A percentile compares a stretch with the other conserved stretches of the same genome.
Conservation (phyloP, 2,797 vertebrate species). For the Pygocentrus nattereri region DNA sequence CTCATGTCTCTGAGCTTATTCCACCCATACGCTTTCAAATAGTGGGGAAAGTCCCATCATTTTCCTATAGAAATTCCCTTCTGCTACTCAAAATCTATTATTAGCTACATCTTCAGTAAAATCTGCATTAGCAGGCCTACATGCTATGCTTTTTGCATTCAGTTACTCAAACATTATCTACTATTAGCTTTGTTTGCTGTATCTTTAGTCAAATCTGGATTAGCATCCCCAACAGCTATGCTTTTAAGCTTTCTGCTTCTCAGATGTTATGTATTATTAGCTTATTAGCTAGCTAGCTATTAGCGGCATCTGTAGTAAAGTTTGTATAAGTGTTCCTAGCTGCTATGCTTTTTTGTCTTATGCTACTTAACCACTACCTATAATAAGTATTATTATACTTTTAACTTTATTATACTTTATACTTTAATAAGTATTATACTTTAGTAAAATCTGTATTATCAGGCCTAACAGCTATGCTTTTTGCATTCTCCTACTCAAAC, state of each 20-base stretch:
- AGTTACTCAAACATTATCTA: conserved; percentile 21
- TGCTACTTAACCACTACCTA: conserved; percentile 19
- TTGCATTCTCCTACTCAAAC: too few species aligned
- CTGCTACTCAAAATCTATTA: conserved; percentile 33
- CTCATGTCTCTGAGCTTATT: conserved; percentile 51
- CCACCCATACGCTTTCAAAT: conserved; percentile 45
- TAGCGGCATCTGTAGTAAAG: neutral
- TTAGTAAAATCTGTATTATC: conserved; percentile 16
- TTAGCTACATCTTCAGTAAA: conserved; percentile 31
- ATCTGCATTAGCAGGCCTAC: conserved; percentile 13
- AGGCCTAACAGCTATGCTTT: neutral
- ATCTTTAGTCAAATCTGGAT: conserved; percentile 29
- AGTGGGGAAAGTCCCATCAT: conserved; percentile 55
- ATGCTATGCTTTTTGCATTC: neutral
- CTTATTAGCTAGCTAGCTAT: too few species aligned
- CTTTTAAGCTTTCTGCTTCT: neutral
- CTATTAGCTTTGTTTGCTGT: conserved; percentile 27
- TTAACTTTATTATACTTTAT: too few species aligned
- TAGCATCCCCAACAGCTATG: neutral
- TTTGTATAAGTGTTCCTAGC: neutral
- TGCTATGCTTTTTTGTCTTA: neutral
- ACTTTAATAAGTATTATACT: conserved; percentile 38
- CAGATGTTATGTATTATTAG: conserved; percentile 28
- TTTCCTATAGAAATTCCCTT: conserved; percentile 57
- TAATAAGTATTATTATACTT: conserved; percentile 36